Evolutionary conservation across 2,113 vertebrate species (phyloP).

Genomic region (Struthio camelus): DNA sequence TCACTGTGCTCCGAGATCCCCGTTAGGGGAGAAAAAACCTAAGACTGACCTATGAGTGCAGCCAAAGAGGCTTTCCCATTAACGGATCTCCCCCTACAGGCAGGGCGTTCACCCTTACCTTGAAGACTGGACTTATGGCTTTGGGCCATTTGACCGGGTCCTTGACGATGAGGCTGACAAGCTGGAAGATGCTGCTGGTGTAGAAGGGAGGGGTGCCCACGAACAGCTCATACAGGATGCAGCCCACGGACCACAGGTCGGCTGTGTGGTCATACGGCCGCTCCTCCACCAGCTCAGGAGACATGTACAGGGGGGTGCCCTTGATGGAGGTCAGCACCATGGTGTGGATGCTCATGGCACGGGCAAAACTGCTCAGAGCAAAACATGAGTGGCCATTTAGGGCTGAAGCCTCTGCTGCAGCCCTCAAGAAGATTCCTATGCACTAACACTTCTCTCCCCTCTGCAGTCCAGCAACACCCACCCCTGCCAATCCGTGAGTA

Average conservation of each 20-base stretch:
- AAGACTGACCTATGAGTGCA: neutral
- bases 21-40: neutral
- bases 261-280: conserved; percentile 93
- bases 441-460: neutral
- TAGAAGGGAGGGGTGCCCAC: conserved; percentile 94
- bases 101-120: conserved; percentile 68
- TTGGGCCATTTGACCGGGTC: conserved; percentile 89
- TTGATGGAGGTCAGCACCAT: conserved; percentile 97
- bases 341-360: conserved; percentile 94
- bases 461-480: neutral
- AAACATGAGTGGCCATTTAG: neutral
- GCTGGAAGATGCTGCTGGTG: conserved; percentile 92
- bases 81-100: neutral
- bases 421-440: neutral
- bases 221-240: conserved; percentile 94
- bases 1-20: neutral
- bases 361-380: conserved; percentile 85
- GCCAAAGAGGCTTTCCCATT: neutral
- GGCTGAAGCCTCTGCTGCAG: neutral
- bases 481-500: neutral
- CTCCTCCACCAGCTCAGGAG: conserved; percentile 94
- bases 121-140: conserved; percentile 85
- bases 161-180: conserved; percentile 90
- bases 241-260: conserved; percentile 96
- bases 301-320: conserved; percentile 97